Base-by-base conservation (phyloP, 2,888 invertebrate species). In the Eupithecia tripunctaria region DNA sequence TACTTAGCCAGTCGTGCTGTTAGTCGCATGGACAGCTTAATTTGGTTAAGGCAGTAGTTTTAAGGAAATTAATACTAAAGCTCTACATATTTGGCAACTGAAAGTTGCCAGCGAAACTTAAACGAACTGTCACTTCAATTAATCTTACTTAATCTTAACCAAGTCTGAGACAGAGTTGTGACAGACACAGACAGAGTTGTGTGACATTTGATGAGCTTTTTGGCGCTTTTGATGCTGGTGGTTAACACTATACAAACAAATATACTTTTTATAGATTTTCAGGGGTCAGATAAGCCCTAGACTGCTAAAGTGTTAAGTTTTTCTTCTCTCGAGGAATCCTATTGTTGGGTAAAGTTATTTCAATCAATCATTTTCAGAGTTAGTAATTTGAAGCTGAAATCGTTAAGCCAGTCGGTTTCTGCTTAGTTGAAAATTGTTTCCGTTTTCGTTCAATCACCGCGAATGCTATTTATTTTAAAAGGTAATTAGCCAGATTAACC, bases 1-100 rank as follows among this genome's bases (percentile, higher is more conserved):
- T 70, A 73, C 66, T 73, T 75, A 81, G 75, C 71, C 68, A 51
- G 38, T 77, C 71, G 68, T 72, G 75, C 71, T 71, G 14, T n/a
- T 73, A 51, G 64, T 69, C 60, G 71, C 70, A 60, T 71, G 64
- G 41, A 41, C 60, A 67, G n/a, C 36, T 67, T 67, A 62, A 72
- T 76, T 74, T 67, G 62, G 27, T 66, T 71, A 64, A 67, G 32
- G 41, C 70, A 56, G 70, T 62, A 27, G 60, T 70, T 25, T 43
- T 38, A 64, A n/a, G 41, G 47, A 62, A 36, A 60, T 60, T 21
- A 51, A 67, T 36, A 65, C 67, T 70, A 66, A 66, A 68, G 63
- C 25, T 47, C 41, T 27, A 14, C 62, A 25, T 43, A 32, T 69
- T 67, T 51, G 27, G 65, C 36, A 47, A n/a, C 41, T n/a, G 21